Evolutionary conservation across 2,888 invertebrate genomes (phyloP), one percentile per base, ranked within the genome.

Genomic region (Oegoconia quadripuncta): DNA sequence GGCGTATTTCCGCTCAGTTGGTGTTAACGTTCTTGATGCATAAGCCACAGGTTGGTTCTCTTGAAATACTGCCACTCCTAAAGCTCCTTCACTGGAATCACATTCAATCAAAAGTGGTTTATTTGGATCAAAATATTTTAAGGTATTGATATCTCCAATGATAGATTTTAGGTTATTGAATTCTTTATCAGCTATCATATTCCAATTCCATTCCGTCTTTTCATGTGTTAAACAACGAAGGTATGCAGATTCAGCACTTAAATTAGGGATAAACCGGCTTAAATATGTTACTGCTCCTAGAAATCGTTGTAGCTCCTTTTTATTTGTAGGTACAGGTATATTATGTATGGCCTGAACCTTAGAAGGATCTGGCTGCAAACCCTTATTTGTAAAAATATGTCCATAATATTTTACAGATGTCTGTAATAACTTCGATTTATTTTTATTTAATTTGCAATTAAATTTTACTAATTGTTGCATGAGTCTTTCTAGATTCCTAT

Each of bases 1-100:
- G 4, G 44, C 37, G 25, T 43, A 39, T 22, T 34, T 37, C 20
- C 13, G 23, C 25, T 42, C 37, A 20, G 37, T 31, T n/a, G 34
- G 25, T 11, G 42, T 46, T 9, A 46, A 22, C 1, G 34, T 25
- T 9, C 16, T 14, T 11, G 29, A 29, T 8, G 29, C 29, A 29
- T 15, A 29, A 9, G 7, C 7, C 7, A 29, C 16, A 9, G 16
- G 15, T 8, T n/a, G 11, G 3, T 9, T 9, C 2, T 29, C 29
- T 9, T 29, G 29, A n/a, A 13, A 13, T n/a, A n/a, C n/a, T n/a
- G n/a, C n/a, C n/a, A n/a, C n/a, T n/a, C n/a, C n/a, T n/a, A n/a
- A n/a, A 7, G 38, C 41, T n/a, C 17, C 14, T 29, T 44, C 38
- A 14, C 37, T 39, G n/a, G 39, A 37, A 31, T 44, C 43, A 23